A percentile compares a stretch with the other conserved stretches of the same genome.
These are phyloP conservation scores for Melanocharis versteri DNA, from an alignment of 2,113 vertebrate species.

Conservation along the genomic window DNA sequence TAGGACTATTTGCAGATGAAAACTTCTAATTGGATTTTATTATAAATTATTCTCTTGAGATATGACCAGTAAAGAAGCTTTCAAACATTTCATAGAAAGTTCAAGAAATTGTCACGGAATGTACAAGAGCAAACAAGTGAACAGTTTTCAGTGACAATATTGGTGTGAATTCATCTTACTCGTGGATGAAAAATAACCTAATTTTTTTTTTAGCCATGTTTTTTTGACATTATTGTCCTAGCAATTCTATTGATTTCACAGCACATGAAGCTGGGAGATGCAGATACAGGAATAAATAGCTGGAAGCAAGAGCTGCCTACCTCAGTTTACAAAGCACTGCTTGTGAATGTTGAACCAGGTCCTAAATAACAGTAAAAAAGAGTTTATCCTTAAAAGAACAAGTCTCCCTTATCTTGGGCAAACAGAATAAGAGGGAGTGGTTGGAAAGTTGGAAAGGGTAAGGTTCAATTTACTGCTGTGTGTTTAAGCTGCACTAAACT, in stretches of 20 bases:
- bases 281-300: not conserved
- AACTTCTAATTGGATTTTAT: not conserved
- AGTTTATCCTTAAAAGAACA: not conserved
- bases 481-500: not conserved
- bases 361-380: not conserved
- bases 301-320: not conserved
- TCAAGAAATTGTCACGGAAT: not conserved
- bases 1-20: not conserved
- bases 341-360: not conserved
- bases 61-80: not conserved
- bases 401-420: not conserved
- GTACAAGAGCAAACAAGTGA: not conserved
- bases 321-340: not conserved
- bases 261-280: not conserved
- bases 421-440: constrained; percentile 8
- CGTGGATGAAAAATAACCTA: not conserved
- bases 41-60: not conserved
- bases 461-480: not conserved
- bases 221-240: not conserved
- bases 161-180: not conserved
- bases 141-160: not conserved
- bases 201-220: not conserved
- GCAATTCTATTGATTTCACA: not conserved
- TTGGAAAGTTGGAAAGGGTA: constrained; percentile 12
- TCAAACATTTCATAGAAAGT: not conserved